Conservation (phyloP, 1,140 invertebrate genomes). For the Eufriesea mexicana region DNA sequence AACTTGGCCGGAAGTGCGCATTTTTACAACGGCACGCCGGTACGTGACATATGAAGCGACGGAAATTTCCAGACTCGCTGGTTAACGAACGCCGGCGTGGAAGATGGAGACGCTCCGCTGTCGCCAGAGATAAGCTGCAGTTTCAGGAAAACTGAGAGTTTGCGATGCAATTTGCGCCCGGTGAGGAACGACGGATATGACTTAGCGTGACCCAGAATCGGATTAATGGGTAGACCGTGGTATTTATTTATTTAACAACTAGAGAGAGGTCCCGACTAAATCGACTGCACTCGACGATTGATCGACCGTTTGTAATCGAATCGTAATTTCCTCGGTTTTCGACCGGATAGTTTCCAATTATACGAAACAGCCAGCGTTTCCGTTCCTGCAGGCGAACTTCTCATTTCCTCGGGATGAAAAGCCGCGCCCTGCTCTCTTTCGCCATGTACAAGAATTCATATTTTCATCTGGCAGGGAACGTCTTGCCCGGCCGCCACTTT, state of each 20-base stretch:
- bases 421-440: background rate
- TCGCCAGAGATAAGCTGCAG: constrained; percentile 20
- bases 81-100: constrained; percentile 31
- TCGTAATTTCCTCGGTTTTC: background rate
- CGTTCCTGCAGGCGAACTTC: background rate
- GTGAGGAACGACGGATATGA: background rate
- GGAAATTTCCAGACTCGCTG: constrained; percentile 10
- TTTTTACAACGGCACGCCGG: constrained; percentile 17
- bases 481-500: background rate
- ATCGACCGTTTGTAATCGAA: background rate
- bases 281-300: no score
- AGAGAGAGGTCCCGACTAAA: background rate
- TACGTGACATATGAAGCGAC: constrained; percentile 20
- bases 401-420: background rate
- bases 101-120: constrained; percentile 18
- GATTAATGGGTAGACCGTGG: background rate
- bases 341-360: background rate
- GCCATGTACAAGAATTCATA: background rate
- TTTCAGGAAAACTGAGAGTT: constrained; percentile 13
- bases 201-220: background rate
- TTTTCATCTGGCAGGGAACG: background rate
- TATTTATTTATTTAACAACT: background rate
- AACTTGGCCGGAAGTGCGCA: background rate
- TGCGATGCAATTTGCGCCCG: constrained; percentile 19
- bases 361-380: background rate